Evolutionary conservation across 1,140 invertebrate genomes (phyloP).

Genomic region (Orchestia grillus): DNA sequence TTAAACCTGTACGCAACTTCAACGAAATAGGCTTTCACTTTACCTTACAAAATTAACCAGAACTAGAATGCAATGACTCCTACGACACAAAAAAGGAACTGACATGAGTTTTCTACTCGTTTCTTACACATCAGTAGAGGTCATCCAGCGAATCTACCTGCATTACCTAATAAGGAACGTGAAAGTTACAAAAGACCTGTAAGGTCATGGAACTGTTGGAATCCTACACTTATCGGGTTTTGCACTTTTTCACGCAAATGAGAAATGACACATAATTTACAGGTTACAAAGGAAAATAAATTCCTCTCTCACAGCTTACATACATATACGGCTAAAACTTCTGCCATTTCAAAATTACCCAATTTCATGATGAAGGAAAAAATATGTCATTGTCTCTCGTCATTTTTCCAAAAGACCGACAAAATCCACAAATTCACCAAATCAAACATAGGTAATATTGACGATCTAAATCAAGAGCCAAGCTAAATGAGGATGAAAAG

Average conservation of each 20-base stretch:
- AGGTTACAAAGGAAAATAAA: background rate
- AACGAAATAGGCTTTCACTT: too few species aligned
- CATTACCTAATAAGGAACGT: background rate
- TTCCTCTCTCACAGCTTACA: background rate
- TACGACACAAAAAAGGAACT: background rate
- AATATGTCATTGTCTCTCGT: background rate
- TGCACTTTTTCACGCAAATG: background rate
- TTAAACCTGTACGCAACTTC: too few species aligned
- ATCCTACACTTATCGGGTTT: too few species aligned
- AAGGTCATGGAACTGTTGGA: too few species aligned
- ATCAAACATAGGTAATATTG: background rate
- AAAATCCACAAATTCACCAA: background rate
- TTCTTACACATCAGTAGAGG: background rate
- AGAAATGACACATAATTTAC: background rate
- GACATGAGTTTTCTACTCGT: background rate
- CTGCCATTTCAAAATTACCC: background rate
- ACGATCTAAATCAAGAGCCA: background rate
- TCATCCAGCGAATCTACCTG: background rate
- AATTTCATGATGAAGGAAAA: background rate
- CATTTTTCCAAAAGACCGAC: background rate
- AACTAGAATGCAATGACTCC: background rate
- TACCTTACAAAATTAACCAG: too few species aligned
- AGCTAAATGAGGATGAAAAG: background rate
- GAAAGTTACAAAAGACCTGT: background rate
- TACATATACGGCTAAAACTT: background rate